Conservation (phyloP, 2,888 invertebrate species). For the Lucinisca nassula region DNA sequence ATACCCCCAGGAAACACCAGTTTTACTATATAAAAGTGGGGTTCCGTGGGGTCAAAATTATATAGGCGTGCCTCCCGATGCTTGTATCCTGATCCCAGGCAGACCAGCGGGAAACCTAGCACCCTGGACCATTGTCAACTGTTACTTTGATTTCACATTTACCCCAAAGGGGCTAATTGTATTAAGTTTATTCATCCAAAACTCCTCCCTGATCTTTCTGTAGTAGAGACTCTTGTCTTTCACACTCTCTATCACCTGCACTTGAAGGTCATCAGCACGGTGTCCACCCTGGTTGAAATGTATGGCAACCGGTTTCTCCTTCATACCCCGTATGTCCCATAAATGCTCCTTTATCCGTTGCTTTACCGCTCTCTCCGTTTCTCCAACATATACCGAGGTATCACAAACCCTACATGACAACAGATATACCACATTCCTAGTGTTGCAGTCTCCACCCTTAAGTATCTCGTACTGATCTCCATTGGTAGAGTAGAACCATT, state of each 20-base stretch:
- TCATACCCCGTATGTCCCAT: background rate
- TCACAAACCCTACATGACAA: background rate
- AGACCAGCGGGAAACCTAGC: no score
- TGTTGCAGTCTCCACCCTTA: background rate
- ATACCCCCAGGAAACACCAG: no score
- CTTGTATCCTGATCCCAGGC: no score
- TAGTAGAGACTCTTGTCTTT: no score
- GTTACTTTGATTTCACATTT: no score
- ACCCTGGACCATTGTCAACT: no score
- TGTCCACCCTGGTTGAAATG: background rate
- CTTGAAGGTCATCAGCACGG: background rate
- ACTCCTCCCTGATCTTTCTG: no score
- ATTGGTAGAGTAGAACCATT: background rate
- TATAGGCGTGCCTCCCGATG: no score
- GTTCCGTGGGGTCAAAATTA: no score
- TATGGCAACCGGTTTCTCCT: background rate
- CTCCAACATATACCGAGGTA: background rate
- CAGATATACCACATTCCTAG: background rate
- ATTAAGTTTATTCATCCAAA: no score
- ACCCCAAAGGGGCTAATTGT: no score
- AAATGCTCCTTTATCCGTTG: background rate
- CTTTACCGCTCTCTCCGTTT: background rate
- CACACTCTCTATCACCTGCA: background rate
- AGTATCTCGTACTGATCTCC: background rate
- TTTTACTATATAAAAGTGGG: no score